phyloP scores from a whole-genome alignment of 2,888 invertebrate genomes.

The Perizoma affinitatum region DNA sequence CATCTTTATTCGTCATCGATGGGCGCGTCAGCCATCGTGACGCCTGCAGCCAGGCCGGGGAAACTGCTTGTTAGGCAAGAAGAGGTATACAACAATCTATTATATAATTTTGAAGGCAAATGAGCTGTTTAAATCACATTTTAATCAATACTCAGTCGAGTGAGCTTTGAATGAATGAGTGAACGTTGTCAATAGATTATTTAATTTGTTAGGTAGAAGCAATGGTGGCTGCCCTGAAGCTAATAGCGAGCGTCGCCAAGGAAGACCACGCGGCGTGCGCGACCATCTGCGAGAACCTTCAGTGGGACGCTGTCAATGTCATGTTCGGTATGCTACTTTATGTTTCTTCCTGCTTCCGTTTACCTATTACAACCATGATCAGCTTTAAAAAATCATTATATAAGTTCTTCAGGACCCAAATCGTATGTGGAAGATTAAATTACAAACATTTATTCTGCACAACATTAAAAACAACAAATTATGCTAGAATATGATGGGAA shows the following conservation, averaged over 20 bases:
- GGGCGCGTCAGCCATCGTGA: conserved; percentile 66
- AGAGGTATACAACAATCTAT: conserved; percentile 51
- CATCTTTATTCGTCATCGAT: conserved; percentile 82
- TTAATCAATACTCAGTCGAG: too few species aligned
- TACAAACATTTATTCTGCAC: too few species aligned
- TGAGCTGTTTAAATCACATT: too few species aligned
- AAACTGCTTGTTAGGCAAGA: conserved; percentile 71
- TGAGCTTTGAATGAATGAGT: too few species aligned
- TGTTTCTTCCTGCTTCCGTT: too few species aligned
- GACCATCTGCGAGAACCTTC: conserved; percentile 93
- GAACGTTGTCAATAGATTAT: background rate
- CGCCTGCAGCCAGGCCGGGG: conserved; percentile 65
- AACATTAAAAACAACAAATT: too few species aligned
- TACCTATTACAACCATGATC: too few species aligned
- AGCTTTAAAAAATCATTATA: too few species aligned
- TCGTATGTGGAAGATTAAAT: too few species aligned
- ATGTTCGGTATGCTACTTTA: conserved; percentile 82
- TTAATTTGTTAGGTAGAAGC: conserved; percentile 87
- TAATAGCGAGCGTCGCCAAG: conserved; percentile 91
- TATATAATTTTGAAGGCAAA: too few species aligned
- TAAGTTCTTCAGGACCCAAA: too few species aligned
- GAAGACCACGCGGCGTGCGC: conserved; percentile 92
- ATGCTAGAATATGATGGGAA: too few species aligned
- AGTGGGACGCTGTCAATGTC: conserved; percentile 92
- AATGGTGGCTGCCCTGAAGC: conserved; percentile 90